phyloP scores from a whole-genome alignment of 2,888 invertebrate species.

The Diplolepis rosae region DNA sequence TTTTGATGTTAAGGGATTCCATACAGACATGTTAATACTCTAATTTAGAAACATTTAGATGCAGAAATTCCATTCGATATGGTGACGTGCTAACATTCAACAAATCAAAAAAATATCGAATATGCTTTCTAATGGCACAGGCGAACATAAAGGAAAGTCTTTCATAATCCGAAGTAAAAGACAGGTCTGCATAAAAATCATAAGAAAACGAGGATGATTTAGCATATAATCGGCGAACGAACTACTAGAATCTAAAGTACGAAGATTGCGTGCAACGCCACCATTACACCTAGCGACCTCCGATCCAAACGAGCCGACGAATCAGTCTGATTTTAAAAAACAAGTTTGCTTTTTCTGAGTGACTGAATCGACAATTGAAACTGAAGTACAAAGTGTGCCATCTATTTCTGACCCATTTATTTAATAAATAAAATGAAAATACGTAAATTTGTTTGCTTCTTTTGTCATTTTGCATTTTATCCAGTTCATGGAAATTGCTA shows the following conservation, averaged over 20 bases:
- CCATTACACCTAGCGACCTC: conserved; percentile 13
- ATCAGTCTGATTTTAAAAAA: conserved; percentile 3
- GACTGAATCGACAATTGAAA: neutral
- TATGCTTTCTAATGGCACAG: conserved; percentile 7
- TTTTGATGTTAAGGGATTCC: too few relatives aligned
- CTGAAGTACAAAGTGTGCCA: neutral
- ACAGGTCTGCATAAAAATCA: conserved; percentile 21
- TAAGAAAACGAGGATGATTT: conserved; percentile 3
- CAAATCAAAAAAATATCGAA: conserved; percentile 13
- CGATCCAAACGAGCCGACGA: neutral
- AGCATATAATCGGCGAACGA: conserved; percentile 26
- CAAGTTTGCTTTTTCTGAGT: neutral
- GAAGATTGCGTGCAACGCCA: conserved; percentile 22
- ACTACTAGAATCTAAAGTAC: conserved; percentile 18
- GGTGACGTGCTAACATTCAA: neutral
- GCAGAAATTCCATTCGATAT: neutral
- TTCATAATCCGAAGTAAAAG: conserved; percentile 7
- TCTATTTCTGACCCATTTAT: too few relatives aligned
- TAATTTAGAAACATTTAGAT: too few relatives aligned
- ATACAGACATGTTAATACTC: too few relatives aligned
- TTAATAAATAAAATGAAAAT: too few relatives aligned
- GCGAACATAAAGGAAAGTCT: neutral
- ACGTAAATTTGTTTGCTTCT: too few relatives aligned
- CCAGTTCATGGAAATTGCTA: too few relatives aligned
- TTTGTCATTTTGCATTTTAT: neutral